Base-by-base conservation (phyloP, 2,113 vertebrate genomes). In the human (Homo sapiens) region DNA sequence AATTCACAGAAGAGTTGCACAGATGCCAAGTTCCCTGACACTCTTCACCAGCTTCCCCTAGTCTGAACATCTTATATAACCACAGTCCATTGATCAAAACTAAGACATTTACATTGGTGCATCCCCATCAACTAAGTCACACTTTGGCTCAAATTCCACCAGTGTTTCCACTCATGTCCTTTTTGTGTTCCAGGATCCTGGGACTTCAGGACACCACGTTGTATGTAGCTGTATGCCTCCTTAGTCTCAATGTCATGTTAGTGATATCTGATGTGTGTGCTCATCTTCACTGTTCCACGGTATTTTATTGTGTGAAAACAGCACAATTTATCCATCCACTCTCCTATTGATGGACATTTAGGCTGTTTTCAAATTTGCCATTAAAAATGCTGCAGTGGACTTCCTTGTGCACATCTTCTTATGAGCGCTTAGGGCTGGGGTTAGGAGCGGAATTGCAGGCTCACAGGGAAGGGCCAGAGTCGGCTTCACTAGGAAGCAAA, bases 341-440 rank as follows among this genome's bases (percentile, higher is more conserved):
- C 12, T 64, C 61, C 61, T 64, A 64, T 6, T 64, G 61, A 30
- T 18, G 22, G 64, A 16, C 9, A 0, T 32, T 14, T 5, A 6
- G 1, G 8, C 16, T 35, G 45, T 55, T 25, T 12, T 57, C 57
- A 7, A 7, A 3, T 20, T 5, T 1, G 1, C 57, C 35, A 6
- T 23, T 16, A 38, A 20, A 43, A 48, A 50, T 2, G 25, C 25
- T 1, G 32, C 16, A 25, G 35, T 11, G n/a, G 12, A 1, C 3
- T 5, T 8, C 35, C 18, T 12, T 0, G 22, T 0, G 1, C n/a
- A 11, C 1, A 3, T 23, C 43, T 32, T 45, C 52, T 6, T 0
- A 4, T 1, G 35, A 25, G 25, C 2, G 6, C 7, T 1, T 5
- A 45, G 57, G 70, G 8, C 6, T 5, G 16, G 45, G 30, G 7